Base-by-base conservation (phyloP, 2,888 invertebrate species). In the Pachliopta kotzebuea region DNA sequence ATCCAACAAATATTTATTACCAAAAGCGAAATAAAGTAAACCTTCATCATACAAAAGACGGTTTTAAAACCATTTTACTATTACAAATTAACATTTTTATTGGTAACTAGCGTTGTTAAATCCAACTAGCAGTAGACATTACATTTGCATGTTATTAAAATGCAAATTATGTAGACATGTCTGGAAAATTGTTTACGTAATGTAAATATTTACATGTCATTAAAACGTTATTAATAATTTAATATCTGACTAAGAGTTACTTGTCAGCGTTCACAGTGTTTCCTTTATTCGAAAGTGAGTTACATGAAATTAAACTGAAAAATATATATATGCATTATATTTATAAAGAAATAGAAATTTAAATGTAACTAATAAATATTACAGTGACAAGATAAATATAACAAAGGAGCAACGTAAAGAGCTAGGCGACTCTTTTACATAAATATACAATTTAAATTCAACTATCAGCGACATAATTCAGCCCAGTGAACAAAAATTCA, bases 371-470 rank as follows among this genome's bases (percentile, higher is more conserved):
- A 57, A 59, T 63, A 59, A 31, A 59, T 59, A 49, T 57, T 57
- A 20, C 17, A 42, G 52, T 21, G 42, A 23, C 53, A 23, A 56
- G 60, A 60, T 60, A 65, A 65, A 42, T 53, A 53, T 61, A 60
- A 61, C 56, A 61, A 60, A 65, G 60, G 53, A 57, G n/a, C 56
- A 26, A 60, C 31, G 45, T 54, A 56, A 53, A 29, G 53, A 56
- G 9, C 45, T 24, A 56, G 50, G 57, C 45, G 60, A 56, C 57
- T 67, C 61, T 56, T 72, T 72, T 70, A 67, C 72, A 73, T 73
- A 71, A 73, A 72, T 62, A 56, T 66, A 67, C 69, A 53, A 72
- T 73, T 72, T 71, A 68, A 71, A 72, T 71, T 72, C 72, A 70
- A 70, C 70, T 70, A 70, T 69, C 67, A 62, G 59, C 20, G 49